phyloP scores from a whole-genome alignment of 2,797 vertebrate species.

The Lutjanus campechanus region DNA sequence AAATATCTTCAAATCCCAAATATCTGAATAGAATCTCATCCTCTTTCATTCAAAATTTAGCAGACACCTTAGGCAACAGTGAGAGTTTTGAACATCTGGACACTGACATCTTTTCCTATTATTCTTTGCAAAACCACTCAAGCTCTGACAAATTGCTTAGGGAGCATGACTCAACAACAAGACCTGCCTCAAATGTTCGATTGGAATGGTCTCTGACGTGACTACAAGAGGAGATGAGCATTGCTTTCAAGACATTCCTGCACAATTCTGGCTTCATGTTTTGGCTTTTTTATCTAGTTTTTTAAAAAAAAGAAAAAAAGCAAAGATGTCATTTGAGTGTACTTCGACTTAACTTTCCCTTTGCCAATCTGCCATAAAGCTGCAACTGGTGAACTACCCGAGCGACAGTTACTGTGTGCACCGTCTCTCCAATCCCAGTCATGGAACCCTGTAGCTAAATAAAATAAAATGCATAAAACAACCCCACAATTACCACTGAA shows the following conservation, averaged over 20 bases:
- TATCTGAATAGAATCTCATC: not conserved
- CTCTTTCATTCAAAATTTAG: slow-evolving; percentile 4
- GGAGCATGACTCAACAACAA: slow-evolving; percentile 41
- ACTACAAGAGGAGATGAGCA: not conserved
- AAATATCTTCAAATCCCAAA: slow-evolving; percentile 1
- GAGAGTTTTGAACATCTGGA: slow-evolving; percentile 37
- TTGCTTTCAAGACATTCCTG: slow-evolving; percentile 25
- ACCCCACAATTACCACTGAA: not conserved
- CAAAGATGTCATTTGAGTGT: not conserved
- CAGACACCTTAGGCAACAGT: slow-evolving; percentile 22
- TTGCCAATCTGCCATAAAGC: not conserved
- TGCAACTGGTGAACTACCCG: not conserved
- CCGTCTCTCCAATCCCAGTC: not conserved
- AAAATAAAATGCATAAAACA: not conserved
- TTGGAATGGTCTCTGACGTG: slow-evolving; percentile 25
- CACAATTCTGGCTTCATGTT: slow-evolving; percentile 17
- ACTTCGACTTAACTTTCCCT: not conserved
- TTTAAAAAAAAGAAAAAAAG: slow-evolving; percentile 28
- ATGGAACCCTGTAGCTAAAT: not conserved
- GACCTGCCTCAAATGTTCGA: slow-evolving; percentile 22
- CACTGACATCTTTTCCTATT: slow-evolving; percentile 10
- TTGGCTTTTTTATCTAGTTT: slow-evolving; percentile 23
- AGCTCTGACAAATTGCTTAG: slow-evolving; percentile 31
- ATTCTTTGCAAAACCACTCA: slow-evolving; percentile 33
- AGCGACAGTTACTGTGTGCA: not conserved